phyloP scores from a whole-genome alignment of 2,797 vertebrate genomes.

The Eospalax fontanierii region DNA sequence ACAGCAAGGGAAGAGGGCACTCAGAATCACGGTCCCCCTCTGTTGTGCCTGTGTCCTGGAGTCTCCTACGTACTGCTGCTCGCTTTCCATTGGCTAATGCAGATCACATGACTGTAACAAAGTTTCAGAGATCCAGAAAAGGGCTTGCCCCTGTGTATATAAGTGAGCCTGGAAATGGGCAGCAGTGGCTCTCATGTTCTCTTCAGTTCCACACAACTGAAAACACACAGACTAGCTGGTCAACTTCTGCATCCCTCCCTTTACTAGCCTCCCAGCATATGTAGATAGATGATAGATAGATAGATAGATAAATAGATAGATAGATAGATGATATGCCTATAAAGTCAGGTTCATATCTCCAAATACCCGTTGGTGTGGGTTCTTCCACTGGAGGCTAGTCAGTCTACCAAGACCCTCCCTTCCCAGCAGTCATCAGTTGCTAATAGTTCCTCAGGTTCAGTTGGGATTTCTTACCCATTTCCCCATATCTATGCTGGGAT shows the following conservation, averaged over 20 bases:
- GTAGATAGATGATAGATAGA: too few relatives aligned
- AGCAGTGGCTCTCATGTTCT: neutral
- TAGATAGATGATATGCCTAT: too few relatives aligned
- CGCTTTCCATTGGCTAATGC: neutral
- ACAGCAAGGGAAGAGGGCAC: neutral
- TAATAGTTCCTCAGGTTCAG: too few relatives aligned
- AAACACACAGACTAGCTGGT: neutral
- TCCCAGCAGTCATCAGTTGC: too few relatives aligned
- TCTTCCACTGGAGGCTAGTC: neutral
- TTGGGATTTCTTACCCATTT: too few relatives aligned
- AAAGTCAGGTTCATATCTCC: too few relatives aligned
- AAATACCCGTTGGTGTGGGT: too few relatives aligned
- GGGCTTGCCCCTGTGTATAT: rapidly evolving
- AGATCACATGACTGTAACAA: too few relatives aligned
- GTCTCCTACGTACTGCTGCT: neutral
- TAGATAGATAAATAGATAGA: too few relatives aligned
- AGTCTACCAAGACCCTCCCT: too few relatives aligned
- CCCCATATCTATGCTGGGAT: too few relatives aligned
- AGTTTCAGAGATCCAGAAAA: neutral
- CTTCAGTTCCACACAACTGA: neutral
- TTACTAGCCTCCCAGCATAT: too few relatives aligned
- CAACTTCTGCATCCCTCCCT: neutral
- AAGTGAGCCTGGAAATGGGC: neutral
- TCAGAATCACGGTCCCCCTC: neutral
- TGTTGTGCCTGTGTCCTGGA: neutral